Conservation (phyloP, 1,140 invertebrate genomes). For the Psilanteris sp. region DNA sequence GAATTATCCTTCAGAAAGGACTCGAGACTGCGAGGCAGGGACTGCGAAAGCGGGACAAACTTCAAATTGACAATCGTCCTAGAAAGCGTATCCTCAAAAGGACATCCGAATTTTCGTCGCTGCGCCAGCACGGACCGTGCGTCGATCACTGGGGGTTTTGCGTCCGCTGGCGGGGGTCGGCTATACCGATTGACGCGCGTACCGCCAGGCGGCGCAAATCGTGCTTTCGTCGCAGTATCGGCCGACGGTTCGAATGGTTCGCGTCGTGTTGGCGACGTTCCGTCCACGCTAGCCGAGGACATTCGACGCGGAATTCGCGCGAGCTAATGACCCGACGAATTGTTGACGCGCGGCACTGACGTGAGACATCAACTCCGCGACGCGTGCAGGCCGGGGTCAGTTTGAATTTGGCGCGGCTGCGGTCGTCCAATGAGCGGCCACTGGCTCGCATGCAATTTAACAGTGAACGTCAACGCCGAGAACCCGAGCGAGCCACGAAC, state of each 20-base stretch:
- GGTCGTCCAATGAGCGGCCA: conserved; percentile 8
- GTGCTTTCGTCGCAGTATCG: conserved; percentile 73
- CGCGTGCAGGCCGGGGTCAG: background rate
- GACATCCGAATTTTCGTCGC: conserved; percentile 24
- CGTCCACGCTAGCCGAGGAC: conserved; percentile 67
- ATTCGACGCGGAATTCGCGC: conserved; percentile 31
- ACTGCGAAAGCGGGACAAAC: too few species aligned
- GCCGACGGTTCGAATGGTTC: conserved; percentile 66
- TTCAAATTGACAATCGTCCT: too few species aligned
- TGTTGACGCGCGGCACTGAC: conserved; percentile 4
- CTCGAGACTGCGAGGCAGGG: too few species aligned
- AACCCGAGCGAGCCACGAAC: background rate
- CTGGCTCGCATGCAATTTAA: conserved; percentile 15
- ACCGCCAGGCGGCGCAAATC: conserved; percentile 69
- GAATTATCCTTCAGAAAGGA: too few species aligned
- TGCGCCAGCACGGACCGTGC: conserved; percentile 11
- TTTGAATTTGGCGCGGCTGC: conserved; percentile 26
- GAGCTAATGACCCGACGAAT: conserved; percentile 27
- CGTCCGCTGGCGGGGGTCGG: conserved; percentile 32
- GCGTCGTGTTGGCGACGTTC: conserved; percentile 62
- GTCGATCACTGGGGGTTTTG: conserved; percentile 46
- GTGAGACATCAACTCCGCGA: background rate
- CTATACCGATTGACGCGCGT: conserved; percentile 36
- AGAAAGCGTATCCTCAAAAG: background rate
- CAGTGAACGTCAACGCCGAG: background rate